Evolutionary conservation across 2,113 vertebrate genomes (phyloP).

Genomic region (Falcunculus frontatus): DNA sequence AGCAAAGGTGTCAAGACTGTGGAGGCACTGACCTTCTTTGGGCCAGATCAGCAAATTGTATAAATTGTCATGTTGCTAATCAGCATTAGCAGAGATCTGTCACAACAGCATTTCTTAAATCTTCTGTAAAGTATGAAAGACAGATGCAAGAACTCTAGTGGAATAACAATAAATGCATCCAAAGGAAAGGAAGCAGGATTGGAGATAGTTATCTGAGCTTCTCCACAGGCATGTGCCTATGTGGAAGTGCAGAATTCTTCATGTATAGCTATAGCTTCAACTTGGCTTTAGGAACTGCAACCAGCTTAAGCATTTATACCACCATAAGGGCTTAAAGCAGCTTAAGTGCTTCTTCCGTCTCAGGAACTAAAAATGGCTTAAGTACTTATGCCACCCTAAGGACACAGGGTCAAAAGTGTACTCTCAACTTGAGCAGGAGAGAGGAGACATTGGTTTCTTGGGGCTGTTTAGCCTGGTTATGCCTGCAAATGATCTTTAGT

Average conservation of each 20-base stretch:
- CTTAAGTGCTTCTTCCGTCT: conserved; percentile 16
- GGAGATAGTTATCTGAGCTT: background rate
- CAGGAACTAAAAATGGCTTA: conserved; percentile 48
- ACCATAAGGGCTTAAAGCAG: conserved; percentile 34
- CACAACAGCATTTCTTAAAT: background rate
- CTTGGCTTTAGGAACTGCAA: background rate
- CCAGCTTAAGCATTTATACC: conserved; percentile 32
- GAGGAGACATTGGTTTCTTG: background rate
- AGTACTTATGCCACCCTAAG: conserved; percentile 32
- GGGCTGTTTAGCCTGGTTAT: background rate
- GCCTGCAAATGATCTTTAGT: background rate
- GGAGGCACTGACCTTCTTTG: background rate
- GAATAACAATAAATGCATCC: background rate
- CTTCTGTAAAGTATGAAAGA: background rate
- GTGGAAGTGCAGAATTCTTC: background rate
- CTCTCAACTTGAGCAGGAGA: background rate
- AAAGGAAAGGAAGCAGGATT: background rate
- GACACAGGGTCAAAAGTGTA: background rate
- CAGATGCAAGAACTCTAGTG: background rate
- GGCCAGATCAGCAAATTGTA: background rate
- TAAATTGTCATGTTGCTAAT: background rate
- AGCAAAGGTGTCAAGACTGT: background rate
- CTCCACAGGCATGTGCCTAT: background rate
- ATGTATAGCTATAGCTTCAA: background rate
- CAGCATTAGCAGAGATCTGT: background rate